Base-by-base conservation (phyloP, 2,113 vertebrate genomes). In the Anser cygnoides region DNA sequence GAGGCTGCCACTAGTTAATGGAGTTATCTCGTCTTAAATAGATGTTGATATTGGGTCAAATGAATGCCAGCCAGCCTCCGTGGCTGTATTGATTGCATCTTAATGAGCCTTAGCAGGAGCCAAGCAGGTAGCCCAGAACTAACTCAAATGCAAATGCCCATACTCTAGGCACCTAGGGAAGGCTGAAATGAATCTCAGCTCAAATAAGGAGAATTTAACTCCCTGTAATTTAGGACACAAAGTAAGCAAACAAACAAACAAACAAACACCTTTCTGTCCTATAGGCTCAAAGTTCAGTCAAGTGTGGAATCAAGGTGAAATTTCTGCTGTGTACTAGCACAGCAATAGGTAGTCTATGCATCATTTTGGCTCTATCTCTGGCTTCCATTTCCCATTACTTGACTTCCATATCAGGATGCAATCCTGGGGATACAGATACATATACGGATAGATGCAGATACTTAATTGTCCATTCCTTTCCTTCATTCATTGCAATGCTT, bases 231-330 rank as follows among this genome's bases (percentile, higher is more conserved):
- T 46, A 43, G 33, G 59, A 6, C 16, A 5, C 14, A 54, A 35
- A 9, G 11, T 10, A 39, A 46, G n/a, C 52, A 50, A 14, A 0
- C 0, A 23, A 50, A 52, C 12, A 52, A 52, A 25, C 3, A 49
- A 49, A 4, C 12, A 52, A 13, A 52, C 23, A 52, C 50, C 50
- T 0, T 28, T 74, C 80, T 55, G 50, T 23, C 44, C 14, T 17
- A 5, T 3, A 15, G 12, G 22, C 10, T 46, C 4, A 65, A 68
- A 79, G 49, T 43, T 93, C 39, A 83, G 33, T 19, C 14, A 85
- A 55, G 19, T n/a, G 8, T 82, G 39, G 66, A 76, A 65, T 22
- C 0, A 0, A 76, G 15, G 17, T 18, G 6, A 90, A 75, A 19
- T 33, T 52, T 88, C 25, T 73, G 37, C 23, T 57, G 29, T 9